A percentile compares a stretch with the other conserved stretches of the same genome.
These are phyloP conservation scores for Ormyrus nitidulus DNA, from an alignment of 2,888 invertebrate species.

Conservation along the genomic window DNA sequence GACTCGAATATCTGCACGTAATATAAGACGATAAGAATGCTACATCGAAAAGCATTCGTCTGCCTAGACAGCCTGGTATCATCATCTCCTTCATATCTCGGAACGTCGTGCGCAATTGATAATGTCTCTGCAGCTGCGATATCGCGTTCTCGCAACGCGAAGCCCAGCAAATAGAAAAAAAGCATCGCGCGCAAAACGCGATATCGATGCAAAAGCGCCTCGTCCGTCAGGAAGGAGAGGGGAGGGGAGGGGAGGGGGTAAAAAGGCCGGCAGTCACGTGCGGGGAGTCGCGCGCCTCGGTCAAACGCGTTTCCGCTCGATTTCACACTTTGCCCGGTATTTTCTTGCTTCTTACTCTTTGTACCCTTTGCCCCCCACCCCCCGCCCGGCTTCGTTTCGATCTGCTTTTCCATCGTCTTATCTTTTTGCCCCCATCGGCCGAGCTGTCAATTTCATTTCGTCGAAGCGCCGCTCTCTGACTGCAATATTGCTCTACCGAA, in stretches of 20 bases:
- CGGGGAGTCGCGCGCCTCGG: not conserved
- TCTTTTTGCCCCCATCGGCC: slow-evolving; percentile 31
- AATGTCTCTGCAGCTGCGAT: too few species aligned
- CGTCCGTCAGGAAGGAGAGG: not conserved
- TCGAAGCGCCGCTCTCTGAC: not conserved
- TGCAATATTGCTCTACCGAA: slow-evolving; percentile 17
- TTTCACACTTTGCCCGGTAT: slow-evolving; percentile 39
- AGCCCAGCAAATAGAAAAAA: too few species aligned
- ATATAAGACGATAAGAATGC: too few species aligned
- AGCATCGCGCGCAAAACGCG: too few species aligned
- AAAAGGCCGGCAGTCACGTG: not conserved
- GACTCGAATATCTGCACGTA: too few species aligned
- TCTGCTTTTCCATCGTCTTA: slow-evolving; percentile 27
- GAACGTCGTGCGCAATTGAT: too few species aligned
- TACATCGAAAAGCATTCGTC: too few species aligned
- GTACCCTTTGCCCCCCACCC: not conserved
- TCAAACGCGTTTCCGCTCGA: slow-evolving; percentile 50
- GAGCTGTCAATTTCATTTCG: slow-evolving; percentile 50
- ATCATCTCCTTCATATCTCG: too few species aligned
- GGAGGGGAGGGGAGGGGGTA: not conserved
- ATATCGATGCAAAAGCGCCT: too few species aligned
- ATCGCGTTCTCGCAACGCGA: too few species aligned
- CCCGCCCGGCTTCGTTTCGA: not conserved
- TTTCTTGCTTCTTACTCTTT: slow-evolving; percentile 32
- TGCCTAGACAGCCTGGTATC: too few species aligned